Evolutionary conservation across 2,113 vertebrate genomes (phyloP), one percentile per base, ranked within the genome.

Genomic region (Variabilichromis moorii): DNA sequence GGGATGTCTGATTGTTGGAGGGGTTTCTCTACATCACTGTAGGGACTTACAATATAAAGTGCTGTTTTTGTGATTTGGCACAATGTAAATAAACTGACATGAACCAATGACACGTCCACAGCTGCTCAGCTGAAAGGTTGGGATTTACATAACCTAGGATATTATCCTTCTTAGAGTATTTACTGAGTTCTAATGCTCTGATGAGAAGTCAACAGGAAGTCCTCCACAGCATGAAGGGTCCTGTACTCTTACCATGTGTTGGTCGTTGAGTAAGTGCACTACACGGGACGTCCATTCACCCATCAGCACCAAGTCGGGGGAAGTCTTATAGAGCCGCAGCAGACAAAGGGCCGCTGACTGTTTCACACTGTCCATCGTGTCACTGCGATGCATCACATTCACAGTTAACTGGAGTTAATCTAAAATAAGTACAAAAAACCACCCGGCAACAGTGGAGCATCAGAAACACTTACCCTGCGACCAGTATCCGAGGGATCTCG

Each of bases 311-410:
- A 98, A 86, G 92, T 98, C 98, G 1, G 98, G 98, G 1, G 98
- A 98, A 6, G 98, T 98, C 94, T 98, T 98, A 94, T 98, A 98
- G 53, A 98, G 96, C 5, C 98, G 96, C 89, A 98, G 96, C 73
- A 98, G 95, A 94, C 98, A 98, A 50, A 98, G 96, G 51, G 98
- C 98, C 0, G 98, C 98, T 0, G 98, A 98, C 95, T 98, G 98
- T 79, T 98, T 98, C 92, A 98, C 98, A 2, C 98, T 98, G 94
- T 98, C 98, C 98, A 98, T 98, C 4, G 98, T 98, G 83, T 98
- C 98, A 14, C 98, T 98, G 93, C 11, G 1, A 50, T 40, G 63
- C 17, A 89, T 7, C 33, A 90, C 24, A 80, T 9, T 35, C 26
- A 81, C 53, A 73, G 59, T 71, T 63, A 19, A 47, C 63, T 50